Percentiles rank a stretch among this genome's conserved stretches.
These are phyloP conservation scores for Apodemia mormo DNA, from an alignment of 2,888 invertebrate species.

Conservation along the genomic window DNA sequence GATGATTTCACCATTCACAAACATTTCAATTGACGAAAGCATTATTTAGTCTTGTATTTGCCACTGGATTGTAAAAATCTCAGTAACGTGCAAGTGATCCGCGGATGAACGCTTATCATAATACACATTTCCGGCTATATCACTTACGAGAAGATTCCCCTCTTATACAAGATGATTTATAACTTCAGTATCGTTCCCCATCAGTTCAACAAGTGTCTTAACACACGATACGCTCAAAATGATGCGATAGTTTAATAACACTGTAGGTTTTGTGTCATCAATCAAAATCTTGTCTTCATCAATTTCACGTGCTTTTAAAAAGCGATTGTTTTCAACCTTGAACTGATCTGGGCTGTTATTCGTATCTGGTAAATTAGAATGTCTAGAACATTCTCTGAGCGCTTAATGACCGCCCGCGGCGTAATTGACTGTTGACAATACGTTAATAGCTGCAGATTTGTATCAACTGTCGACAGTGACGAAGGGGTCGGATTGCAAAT, in stretches of 20 bases:
- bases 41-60: constrained; percentile 10
- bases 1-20: not conserved
- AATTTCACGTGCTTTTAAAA: constrained; percentile 33
- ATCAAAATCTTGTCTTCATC: constrained; percentile 48
- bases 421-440: constrained; percentile 41
- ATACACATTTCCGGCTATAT: constrained; percentile 64
- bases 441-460: constrained; percentile 37
- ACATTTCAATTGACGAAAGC: constrained; percentile 9
- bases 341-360: constrained; percentile 24
- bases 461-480: constrained; percentile 43
- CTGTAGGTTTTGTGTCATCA: constrained; percentile 50
- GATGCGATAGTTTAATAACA: constrained; percentile 17
- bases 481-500: constrained; percentile 33
- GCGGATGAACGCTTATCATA: constrained; percentile 56
- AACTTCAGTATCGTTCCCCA: constrained; percentile 52
- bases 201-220: constrained; percentile 45
- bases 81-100: constrained; percentile 39
- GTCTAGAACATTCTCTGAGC: constrained; percentile 36
- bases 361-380: constrained; percentile 30
- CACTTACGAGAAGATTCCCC: constrained; percentile 43
- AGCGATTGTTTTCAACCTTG: constrained; percentile 45
- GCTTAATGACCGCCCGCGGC: constrained; percentile 33
- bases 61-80: constrained; percentile 19
- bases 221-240: constrained; percentile 9
- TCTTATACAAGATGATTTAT: constrained; percentile 57